Conservation (phyloP, 53 echinoderm and acorn worm species). For the Henricia sp. region DNA sequence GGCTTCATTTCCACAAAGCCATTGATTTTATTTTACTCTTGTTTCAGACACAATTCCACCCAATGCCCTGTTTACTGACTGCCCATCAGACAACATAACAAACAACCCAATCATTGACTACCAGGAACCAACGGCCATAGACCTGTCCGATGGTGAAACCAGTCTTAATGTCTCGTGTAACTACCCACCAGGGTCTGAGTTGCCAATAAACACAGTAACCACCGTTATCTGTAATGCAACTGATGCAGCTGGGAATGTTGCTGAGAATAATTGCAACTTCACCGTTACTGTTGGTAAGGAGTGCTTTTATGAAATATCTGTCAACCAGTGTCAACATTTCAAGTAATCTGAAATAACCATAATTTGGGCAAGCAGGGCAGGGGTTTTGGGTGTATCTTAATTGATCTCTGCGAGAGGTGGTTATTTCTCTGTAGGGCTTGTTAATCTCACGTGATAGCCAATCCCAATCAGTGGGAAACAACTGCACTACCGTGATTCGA, state of each 20-base stretch:
- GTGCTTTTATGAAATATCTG: too few relatives aligned
- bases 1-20: too few relatives aligned
- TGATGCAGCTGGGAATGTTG: slow-evolving; percentile 28
- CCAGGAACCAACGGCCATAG: not conserved
- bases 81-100: not conserved
- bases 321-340: too few relatives aligned
- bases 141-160: not conserved
- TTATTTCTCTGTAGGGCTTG: too few relatives aligned
- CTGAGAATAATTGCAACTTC: not conserved
- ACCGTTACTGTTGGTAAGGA: slow-evolving; percentile 17
- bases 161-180: slow-evolving; percentile 19
- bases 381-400: too few relatives aligned
- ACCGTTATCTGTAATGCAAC: not conserved
- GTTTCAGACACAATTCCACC: slow-evolving; percentile 39
- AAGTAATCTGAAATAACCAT: too few relatives aligned
- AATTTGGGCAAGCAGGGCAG: too few relatives aligned
- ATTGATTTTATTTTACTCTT: not conserved
- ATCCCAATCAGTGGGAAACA: too few relatives aligned
- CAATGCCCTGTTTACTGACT: not conserved
- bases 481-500: too few relatives aligned
- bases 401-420: too few relatives aligned
- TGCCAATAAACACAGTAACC: not conserved
- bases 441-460: too few relatives aligned
- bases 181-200: not conserved
- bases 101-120: not conserved